Conservation (phyloP, 2,113 vertebrate genomes). For the Plestiodon gilberti region DNA sequence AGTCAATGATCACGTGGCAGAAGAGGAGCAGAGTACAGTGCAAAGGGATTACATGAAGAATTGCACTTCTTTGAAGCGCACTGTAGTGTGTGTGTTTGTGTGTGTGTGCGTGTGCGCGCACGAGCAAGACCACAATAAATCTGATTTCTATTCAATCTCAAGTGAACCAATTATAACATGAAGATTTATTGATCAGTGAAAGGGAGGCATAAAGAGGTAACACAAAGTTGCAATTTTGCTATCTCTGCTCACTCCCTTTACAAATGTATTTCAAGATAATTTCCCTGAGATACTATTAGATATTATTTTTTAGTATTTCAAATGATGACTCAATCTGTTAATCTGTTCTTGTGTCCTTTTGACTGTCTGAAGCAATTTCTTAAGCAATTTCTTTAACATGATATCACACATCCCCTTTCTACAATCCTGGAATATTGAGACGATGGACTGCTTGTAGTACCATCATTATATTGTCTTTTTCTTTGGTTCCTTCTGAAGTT, state of each 20-base stretch:
- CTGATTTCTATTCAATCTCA: constrained; percentile 17
- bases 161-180: constrained; percentile 38
- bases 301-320: constrained; percentile 5
- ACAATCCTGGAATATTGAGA: background rate
- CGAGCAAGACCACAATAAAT: constrained; percentile 23
- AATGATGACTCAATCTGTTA: background rate
- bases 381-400: background rate
- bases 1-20: background rate
- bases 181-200: background rate
- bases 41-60: constrained; percentile 12
- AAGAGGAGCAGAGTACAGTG: background rate
- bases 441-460: background rate
- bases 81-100: background rate
- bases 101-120: background rate
- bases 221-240: background rate
- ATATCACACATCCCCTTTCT: background rate
- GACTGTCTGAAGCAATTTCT: background rate
- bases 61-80: background rate
- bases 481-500: background rate
- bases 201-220: background rate
- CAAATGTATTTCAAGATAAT: constrained; percentile 1
- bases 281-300: background rate
- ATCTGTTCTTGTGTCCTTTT: background rate
- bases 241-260: background rate
- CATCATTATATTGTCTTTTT: background rate